Conservation (phyloP, 2,797 vertebrate genomes). For the Garrulus glandarius region DNA sequence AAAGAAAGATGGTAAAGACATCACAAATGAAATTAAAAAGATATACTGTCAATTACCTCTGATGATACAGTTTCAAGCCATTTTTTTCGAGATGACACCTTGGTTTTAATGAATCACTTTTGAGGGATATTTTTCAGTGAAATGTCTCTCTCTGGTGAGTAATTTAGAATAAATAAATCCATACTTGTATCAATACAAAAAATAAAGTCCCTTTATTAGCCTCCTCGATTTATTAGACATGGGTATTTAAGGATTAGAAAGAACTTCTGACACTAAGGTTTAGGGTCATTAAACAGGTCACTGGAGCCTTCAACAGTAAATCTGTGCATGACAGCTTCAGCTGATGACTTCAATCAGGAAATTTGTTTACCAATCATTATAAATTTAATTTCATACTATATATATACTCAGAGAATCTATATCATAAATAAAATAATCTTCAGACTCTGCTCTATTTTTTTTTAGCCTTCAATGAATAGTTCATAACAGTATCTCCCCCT, state of each 20-base stretch:
- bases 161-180: conserved; percentile 84
- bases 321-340: conserved; percentile 51
- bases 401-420: background rate
- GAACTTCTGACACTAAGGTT: conserved; percentile 80
- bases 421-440: background rate
- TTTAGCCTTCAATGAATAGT: background rate
- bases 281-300: conserved; percentile 84
- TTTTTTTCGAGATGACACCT: conserved; percentile 66
- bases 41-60: conserved; percentile 54
- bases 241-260: conserved; percentile 79
- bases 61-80: conserved; percentile 36
- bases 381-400: background rate
- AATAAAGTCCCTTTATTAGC: conserved; percentile 72
- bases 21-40: conserved; percentile 4
- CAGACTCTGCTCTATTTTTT: background rate
- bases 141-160: conserved; percentile 75
- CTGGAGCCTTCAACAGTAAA: conserved; percentile 70
- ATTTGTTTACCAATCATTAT: conserved; percentile 51
- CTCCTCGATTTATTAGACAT: conserved; percentile 75
- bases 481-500: background rate
- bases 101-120: conserved; percentile 69
- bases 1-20: background rate
- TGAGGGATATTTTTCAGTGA: conserved; percentile 74
- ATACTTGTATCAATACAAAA: conserved; percentile 77
- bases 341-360: conserved; percentile 63